Base-by-base conservation (phyloP, 2,888 invertebrate genomes). In the Agonopterix heracliana region DNA sequence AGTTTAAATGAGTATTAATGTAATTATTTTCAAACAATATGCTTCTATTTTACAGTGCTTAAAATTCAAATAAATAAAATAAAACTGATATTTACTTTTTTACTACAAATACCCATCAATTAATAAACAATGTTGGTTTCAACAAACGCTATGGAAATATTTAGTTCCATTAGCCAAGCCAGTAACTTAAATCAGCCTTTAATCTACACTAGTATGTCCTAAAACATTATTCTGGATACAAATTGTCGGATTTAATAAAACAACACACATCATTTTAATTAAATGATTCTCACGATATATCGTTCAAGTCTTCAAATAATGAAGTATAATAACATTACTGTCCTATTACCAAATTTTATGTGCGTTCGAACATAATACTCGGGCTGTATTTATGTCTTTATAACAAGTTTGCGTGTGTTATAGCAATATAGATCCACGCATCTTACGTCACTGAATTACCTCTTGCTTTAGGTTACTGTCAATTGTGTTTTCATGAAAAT, bases 361-460 rank as follows among this genome's bases (percentile, higher is more conserved):
- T 68, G 63, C 62, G 61, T 60, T 59, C 59, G 55, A 62, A 65
- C 69, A 64, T 58, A 60, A 58, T 62, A 61, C 65, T 55, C 54
- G 52, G 50, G 45, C 46, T 54, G 64, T 74, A 71, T 79, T 81
- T 78, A 84, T 79, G 80, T 83, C 82, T 86, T 75, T 79, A 84
- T 85, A 84, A 73, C 74, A 54, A 63, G 70, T 67, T 82, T 61
- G 86, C 86, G 85, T 86, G 85, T 64, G 66, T 64, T 68, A 62
- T 52, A 59, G 64, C 76, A 74, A 67, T 86, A 74, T 71, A 54
- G 63, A 60, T 58, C 61, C 66, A 66, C 69, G 70, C 74, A 70
- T 71, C 58, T 66, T 74, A 71, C 74, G 72, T 78, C 78, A 74
- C 69, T 56, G 54, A 26, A 42, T 44, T 47, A 45, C 41, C 47